Percentiles rank a stretch among this genome's conserved stretches.
Evolutionary conservation across 2,113 vertebrate species (phyloP).

Genomic region (Lepisosteus osseus): DNA sequence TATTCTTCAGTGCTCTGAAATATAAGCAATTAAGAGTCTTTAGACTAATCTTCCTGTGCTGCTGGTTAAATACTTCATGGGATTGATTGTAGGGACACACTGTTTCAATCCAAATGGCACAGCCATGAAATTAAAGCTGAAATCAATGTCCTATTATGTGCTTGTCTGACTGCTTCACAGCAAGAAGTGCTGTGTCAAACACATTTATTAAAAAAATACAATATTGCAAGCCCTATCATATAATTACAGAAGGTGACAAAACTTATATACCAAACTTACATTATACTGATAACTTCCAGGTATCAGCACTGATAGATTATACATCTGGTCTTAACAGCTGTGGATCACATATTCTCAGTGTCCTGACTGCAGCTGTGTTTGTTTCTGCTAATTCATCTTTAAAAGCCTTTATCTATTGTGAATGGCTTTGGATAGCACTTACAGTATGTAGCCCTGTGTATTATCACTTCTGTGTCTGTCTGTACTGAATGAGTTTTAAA

Average conservation of each 20-base stretch:
- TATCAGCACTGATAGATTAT: conserved; percentile 46
- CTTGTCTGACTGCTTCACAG: conserved; percentile 33
- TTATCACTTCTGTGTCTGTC: conserved; percentile 16
- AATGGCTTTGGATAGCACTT: conserved; percentile 37
- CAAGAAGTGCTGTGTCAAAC: neutral
- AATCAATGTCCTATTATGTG: conserved; percentile 67
- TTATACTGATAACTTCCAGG: conserved; percentile 32
- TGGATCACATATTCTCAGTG: conserved; percentile 19
- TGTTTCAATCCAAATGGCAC: conserved; percentile 58
- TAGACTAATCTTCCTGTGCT: too few relatives aligned
- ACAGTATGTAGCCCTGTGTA: conserved; percentile 22
- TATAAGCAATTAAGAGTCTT: too few relatives aligned
- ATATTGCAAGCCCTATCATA: too few relatives aligned
- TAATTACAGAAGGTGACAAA: too few relatives aligned
- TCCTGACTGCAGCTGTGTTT: conserved; percentile 39
- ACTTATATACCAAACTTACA: too few relatives aligned
- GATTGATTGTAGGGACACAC: conserved; percentile 61
- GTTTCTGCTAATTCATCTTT: conserved; percentile 37
- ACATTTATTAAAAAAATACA: too few relatives aligned
- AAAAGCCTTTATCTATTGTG: conserved; percentile 38
- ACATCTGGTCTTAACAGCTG: conserved; percentile 54
- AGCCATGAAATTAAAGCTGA: conserved; percentile 70
- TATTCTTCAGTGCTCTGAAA: too few relatives aligned
- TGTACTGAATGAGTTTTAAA: conserved; percentile 1
- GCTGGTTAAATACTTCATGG: neutral